Percentiles rank a stretch among this genome's conserved stretches.
Evolutionary conservation across 2,888 invertebrate genomes (phyloP).

Genomic region (Dexiosoma caninum): DNA sequence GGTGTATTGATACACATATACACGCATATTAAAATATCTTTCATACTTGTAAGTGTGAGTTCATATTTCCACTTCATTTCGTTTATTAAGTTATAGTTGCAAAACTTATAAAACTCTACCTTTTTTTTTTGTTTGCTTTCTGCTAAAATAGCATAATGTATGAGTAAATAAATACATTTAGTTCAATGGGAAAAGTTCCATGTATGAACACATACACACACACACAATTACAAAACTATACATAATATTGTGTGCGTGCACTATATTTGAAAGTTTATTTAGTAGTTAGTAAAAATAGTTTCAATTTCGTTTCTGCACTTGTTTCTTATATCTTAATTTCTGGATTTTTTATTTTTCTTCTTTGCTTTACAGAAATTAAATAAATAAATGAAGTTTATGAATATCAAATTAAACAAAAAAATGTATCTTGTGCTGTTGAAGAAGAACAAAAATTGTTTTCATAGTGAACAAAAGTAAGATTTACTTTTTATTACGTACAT

Average conservation of each 20-base stretch:
- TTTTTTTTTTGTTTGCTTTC: too few species aligned
- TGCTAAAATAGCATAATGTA: not conserved
- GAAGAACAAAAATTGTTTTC: not conserved
- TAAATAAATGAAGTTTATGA: constrained; percentile 41
- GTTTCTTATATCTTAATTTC: not conserved
- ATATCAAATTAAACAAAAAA: constrained; percentile 25
- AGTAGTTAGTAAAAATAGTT: constrained; percentile 50
- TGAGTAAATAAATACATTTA: constrained; percentile 24
- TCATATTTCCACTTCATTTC: constrained; percentile 53
- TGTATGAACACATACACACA: not conserved
- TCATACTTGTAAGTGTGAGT: not conserved
- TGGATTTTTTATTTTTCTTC: not conserved
- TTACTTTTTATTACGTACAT: not conserved
- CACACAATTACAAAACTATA: too few species aligned
- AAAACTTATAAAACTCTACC: constrained; percentile 45
- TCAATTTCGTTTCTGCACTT: constrained; percentile 13
- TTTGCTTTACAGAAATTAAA: constrained; percentile 27
- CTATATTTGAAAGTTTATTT: constrained; percentile 46
- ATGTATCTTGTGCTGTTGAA: not conserved
- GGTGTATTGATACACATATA: not conserved
- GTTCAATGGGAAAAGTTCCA: constrained; percentile 1
- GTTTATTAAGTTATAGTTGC: constrained; percentile 54
- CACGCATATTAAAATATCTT: not conserved
- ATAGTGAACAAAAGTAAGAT: not conserved
- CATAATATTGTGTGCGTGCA: not conserved